A percentile compares a stretch with the other conserved stretches of the same genome.
Conservation (phyloP, 1,140 invertebrate genomes). For the Hypothenemus hampei region DNA sequence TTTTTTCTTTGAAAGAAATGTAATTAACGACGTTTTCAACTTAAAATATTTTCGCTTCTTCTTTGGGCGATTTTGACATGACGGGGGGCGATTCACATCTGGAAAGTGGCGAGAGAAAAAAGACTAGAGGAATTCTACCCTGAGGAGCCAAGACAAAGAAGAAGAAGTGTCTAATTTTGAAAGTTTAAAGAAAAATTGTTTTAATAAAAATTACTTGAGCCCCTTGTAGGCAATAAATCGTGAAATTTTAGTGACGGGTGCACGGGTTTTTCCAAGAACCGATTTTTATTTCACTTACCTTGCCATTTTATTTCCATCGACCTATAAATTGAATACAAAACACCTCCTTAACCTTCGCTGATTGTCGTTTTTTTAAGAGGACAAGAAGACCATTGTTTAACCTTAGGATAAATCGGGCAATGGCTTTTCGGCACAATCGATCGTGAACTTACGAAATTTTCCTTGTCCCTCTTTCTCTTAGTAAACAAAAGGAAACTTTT, state of each 20-base stretch:
- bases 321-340: too few relatives aligned
- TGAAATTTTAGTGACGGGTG: constrained; percentile 9
- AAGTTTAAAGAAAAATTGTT: constrained; percentile 22
- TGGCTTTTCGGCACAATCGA: constrained; percentile 11
- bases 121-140: constrained; percentile 6
- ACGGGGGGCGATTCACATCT: background rate
- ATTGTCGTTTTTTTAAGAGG: too few relatives aligned
- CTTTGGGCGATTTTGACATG: background rate
- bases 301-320: too few relatives aligned
- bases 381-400: too few relatives aligned
- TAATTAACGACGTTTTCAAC: background rate
- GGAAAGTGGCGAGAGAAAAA: too few relatives aligned
- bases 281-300: too few relatives aligned
- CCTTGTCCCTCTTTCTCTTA: constrained; percentile 4
- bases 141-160: constrained; percentile 12
- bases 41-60: constrained; percentile 1
- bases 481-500: constrained; percentile 37
- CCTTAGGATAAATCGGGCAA: constrained; percentile 14
- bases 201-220: constrained; percentile 15
- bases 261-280: background rate
- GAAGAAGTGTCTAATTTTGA: constrained; percentile 13
- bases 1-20: too few relatives aligned
- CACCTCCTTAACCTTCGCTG: too few relatives aligned
- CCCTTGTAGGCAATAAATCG: constrained; percentile 12
- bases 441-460: constrained; percentile 18